Evolutionary conservation across 2,797 vertebrate species (phyloP).

Genomic region (Eulemur mongoz): DNA sequence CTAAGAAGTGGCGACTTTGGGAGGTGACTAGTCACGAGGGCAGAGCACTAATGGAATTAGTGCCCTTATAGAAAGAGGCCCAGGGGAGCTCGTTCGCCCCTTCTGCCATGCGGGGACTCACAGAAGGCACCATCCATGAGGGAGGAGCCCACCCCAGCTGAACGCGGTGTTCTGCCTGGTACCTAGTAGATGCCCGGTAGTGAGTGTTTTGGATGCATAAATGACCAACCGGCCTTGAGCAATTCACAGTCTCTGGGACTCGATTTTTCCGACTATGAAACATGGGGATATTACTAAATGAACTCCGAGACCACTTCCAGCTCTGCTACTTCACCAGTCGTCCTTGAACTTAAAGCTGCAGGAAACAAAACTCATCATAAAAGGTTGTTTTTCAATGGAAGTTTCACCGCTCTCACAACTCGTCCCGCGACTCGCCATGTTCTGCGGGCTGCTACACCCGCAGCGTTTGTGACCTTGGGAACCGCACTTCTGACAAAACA

Average conservation of each 20-base stretch:
- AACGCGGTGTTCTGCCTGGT: neutral
- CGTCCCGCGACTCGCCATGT: neutral
- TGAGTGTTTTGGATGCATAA: fast-evolving
- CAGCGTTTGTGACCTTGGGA: neutral
- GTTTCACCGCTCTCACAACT: neutral
- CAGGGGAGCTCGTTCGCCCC: neutral
- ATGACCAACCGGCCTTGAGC: fast-evolving
- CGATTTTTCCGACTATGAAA: fast-evolving
- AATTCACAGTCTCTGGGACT: neutral
- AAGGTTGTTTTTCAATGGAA: neutral
- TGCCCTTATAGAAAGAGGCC: neutral
- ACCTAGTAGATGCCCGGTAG: fast-evolving
- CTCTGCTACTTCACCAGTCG: fast-evolving
- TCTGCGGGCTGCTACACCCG: neutral
- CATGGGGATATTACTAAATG: fast-evolving
- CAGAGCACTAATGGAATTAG: neutral
- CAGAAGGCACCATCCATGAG: neutral
- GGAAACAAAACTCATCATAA: neutral
- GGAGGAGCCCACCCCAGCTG: neutral
- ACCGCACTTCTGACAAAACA: neutral
- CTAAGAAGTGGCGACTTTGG: neutral
- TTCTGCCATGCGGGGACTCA: neutral
- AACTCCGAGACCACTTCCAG: neutral
- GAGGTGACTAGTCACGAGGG: neutral
- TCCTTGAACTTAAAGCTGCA: neutral